Evolutionary conservation across 2,888 invertebrate species (phyloP), one percentile per base, ranked within the genome.

Genomic region (Cataglyphis livida): DNA sequence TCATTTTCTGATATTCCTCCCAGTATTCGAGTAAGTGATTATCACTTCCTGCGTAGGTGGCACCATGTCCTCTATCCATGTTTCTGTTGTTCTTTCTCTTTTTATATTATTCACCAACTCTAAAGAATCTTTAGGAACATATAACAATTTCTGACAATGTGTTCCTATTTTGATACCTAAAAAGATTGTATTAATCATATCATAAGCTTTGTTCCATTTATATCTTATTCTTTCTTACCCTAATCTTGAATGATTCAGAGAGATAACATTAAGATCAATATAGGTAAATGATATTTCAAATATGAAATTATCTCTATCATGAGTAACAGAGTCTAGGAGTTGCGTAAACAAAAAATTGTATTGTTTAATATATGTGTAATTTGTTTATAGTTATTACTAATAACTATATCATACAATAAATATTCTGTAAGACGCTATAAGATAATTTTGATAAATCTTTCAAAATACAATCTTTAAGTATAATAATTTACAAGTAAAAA

Each of bases 1-100:
- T 96, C 86, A 96, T 95, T 93, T 96, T 96, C 89, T 96, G 95
- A 93, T 96, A 96, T 91, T 96, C 96, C 41, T 96, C 96, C 96
- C 96, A 96, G 94, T 96, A 96, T 84, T 96, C 96, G 38, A 96
- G 96, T 87, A 96, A 95, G 90, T 96, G 95, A 28, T 95, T 92
- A 66, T 95, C 95, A 41, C 90, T 90, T 38, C 91, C 93, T 61
- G 90, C 87, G 71, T 92, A 94, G 44, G 92, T 91, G 44, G 92
- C 90, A 81, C 91, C 89, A 62, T 93, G 93, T 64, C 87, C 84
- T 85, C 84, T 92, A 35, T 94, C 94, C 94, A 94, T 94, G 51
- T 88, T 91, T 78, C 57, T 1, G 59, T 41, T 59, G 65, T 35
- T 62, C 10, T 68, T 66, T 10, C n/a, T 21, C 44, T 81, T 35